Percentiles rank a stretch among this genome's conserved stretches.
These are phyloP conservation scores for Gymnobelideus leadbeateri DNA, from an alignment of 2,113 vertebrate species.

Conservation along the genomic window DNA sequence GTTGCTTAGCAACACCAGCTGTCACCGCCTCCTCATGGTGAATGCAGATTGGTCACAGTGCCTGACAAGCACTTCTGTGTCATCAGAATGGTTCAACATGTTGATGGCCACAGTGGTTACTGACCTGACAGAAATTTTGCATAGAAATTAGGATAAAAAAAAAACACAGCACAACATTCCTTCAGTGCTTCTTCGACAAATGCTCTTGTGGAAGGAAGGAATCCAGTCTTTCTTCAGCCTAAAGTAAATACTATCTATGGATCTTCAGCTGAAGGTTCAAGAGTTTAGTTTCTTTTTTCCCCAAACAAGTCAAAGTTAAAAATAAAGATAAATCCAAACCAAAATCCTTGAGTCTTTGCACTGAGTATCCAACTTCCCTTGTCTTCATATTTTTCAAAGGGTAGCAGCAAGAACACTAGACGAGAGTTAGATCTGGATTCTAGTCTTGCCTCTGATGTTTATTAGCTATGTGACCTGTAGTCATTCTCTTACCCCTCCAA, in stretches of 20 bases:
- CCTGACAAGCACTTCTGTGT: conserved; percentile 83
- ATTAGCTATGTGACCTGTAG: not conserved
- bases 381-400: not conserved
- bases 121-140: conserved; percentile 78
- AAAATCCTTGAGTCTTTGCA: not conserved
- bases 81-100: conserved; percentile 84
- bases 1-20: conserved; percentile 84
- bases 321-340: not conserved
- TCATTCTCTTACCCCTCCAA: not conserved
- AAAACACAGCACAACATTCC: not conserved
- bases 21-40: conserved; percentile 84
- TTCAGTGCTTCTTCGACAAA: not conserved
- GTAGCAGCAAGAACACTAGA: not conserved
- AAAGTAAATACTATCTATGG: not conserved
- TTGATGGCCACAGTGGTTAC: conserved; percentile 80
- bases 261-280: conserved; percentile 51
- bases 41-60: conserved; percentile 85
- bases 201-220: not conserved
- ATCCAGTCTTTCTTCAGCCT: not conserved
- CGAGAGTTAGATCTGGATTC: not conserved
- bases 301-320: not conserved
- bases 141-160: conserved; percentile 55
- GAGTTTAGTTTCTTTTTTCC: conserved; percentile 34
- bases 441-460: not conserved
- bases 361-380: not conserved